Base-by-base conservation (phyloP, 2,888 invertebrate species). In the Melipona bicolor region DNA sequence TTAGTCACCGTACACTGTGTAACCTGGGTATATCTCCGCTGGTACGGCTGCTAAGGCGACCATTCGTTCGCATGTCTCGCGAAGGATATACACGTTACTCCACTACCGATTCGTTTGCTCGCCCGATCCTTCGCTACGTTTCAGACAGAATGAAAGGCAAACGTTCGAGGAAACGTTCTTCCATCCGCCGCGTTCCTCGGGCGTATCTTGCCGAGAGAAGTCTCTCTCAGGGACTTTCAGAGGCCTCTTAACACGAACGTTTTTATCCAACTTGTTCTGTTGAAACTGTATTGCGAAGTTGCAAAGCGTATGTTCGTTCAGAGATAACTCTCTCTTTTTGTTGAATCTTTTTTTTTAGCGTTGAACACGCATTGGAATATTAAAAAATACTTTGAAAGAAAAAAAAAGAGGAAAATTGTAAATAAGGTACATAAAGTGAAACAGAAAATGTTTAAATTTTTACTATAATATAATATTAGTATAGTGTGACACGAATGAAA, bases 1-100 rank as follows among this genome's bases (percentile, higher is more conserved):
- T 93, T 93, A 93, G 93, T 93, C 92, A 93, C 91, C 85, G 92
- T 83, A 90, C 88, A 90, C 89, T 90, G 87, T 92, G 90, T 92
- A 93, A 92, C 91, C 90, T 80, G 67, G 81, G 86, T 89, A 88
- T 88, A 85, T 85, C 79, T 84, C 76, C 70, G 81, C 77, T 83
- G 77, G 71, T 68, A 67, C 76, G 72, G 81, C 80, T 84, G 85
- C 81, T 78, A 74, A 43, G 61, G 81, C 78, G 70, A 87, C 85
- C 79, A 87, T 89, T 89, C 83, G 86, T 88, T 84, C 86, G 43
- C 77, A 82, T 87, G 86, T 81, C 84, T 75, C 82, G 79, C 83
- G 79, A 86, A 86, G 81, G 83, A 89, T 89, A 84, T 89, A 89
- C 89, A 86, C 84, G 83, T 86, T 87, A 84, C 87, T 80, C 83